Evolutionary conservation across 2,113 vertebrate genomes (phyloP), one percentile per base, ranked within the genome.

Genomic region (Rhinolophus sinicus): DNA sequence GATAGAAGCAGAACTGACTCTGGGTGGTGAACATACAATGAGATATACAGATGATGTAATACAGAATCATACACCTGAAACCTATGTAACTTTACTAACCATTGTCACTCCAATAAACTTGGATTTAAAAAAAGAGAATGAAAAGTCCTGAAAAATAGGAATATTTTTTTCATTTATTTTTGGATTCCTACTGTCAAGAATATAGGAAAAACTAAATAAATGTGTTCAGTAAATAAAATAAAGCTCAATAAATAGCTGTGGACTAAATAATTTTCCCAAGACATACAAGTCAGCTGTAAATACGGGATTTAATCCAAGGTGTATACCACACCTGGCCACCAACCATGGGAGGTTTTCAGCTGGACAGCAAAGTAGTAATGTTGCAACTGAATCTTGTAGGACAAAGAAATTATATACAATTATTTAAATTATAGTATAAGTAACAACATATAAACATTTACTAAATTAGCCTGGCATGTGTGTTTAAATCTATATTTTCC

Each of bases 141-240:
- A 95, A 93, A 92, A 38, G 15, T 64, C 76, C 50, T 72, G 8
- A 10, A 93, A 88, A 22, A 56, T 2, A 87, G 28, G 18, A 40
- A 60, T 28, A 52, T 56, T 78, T 47, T 35, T 35, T 24, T 38
- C 21, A 60, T 73, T 87, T 91, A 65, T 54, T 75, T 94, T 80
- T 91, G 33, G 56, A 84, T 67, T 19, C 30, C 28, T 73, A 5
- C 24, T 72, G 1, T 90, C 50, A 88, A 88, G 33, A 90, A 54
- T 19, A 70, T 44, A 76, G 47, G 14, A 84, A 87, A 97, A 75
- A 82, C n/a, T 62, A 50, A 73, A 76, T 62, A 65, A 86, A 64
- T 44, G 19, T 10, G 40, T 64, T 77, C 13, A 80, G 2, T 33
- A 22, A 89, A 80, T 50, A 13, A 70, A 83, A 52, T 84, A 64